These are phyloP conservation scores for Columba janthina DNA, from an alignment of 2,113 vertebrate species.

Conservation along the genomic window DNA sequence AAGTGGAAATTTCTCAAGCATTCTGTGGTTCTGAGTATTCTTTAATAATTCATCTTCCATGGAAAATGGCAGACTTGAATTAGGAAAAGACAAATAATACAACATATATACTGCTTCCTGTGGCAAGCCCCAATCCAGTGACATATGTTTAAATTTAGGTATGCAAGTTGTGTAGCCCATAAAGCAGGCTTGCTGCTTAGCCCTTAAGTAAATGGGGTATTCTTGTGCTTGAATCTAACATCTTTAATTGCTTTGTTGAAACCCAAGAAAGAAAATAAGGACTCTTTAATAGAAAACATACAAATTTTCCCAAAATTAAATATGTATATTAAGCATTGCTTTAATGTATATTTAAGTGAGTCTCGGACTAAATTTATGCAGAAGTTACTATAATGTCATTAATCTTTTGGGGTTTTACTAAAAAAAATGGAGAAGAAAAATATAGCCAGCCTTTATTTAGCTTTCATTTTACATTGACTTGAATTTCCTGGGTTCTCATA, in stretches of 20 bases:
- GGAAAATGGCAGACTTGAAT: background rate
- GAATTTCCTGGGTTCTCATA: background rate
- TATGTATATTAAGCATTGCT: background rate
- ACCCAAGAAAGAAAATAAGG: background rate
- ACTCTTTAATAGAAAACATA: background rate
- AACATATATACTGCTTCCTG: background rate
- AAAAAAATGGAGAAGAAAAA: background rate
- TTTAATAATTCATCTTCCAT: background rate
- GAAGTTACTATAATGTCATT: background rate
- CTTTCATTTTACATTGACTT: background rate
- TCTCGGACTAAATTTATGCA: background rate
- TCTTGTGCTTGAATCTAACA: background rate
- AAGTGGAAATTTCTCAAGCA: background rate
- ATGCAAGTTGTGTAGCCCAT: background rate
- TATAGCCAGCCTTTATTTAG: background rate
- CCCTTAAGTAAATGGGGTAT: background rate
- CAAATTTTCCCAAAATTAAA: background rate
- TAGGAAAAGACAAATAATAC: background rate
- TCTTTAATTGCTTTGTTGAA: background rate
- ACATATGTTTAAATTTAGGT: background rate
- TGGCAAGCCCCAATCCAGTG: background rate
- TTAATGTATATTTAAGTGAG: background rate
- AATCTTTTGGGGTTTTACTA: accelerated
- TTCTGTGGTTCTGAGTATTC: background rate
- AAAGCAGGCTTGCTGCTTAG: background rate